phyloP scores from a whole-genome alignment of 23 tunicate genomes.

The Phallusia fumigata region DNA sequence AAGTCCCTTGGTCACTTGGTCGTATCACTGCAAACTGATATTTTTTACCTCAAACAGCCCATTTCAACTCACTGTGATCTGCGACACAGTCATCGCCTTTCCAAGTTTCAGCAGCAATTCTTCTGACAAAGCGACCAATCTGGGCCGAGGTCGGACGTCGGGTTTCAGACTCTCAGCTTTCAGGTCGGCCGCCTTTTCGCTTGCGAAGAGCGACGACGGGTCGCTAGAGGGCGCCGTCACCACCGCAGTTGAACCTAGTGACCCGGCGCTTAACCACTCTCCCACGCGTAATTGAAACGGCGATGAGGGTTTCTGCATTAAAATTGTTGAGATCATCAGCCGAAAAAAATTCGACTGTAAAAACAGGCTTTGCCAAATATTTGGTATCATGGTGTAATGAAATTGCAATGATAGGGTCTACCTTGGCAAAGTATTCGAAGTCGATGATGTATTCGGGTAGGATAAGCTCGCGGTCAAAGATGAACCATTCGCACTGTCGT shows the following conservation, averaged over 20 bases:
- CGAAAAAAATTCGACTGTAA: no score
- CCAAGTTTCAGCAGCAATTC: slow-evolving; percentile 84
- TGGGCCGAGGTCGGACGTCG: slow-evolving; percentile 60
- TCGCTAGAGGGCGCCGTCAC: slow-evolving; percentile 37
- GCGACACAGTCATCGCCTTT: slow-evolving; percentile 52
- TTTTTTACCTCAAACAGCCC: no score
- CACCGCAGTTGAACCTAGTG: slow-evolving; percentile 34
- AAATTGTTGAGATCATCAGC: background rate
- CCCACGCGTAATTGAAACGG: slow-evolving; percentile 67
- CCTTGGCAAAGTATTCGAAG: slow-evolving; percentile 85
- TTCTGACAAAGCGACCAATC: slow-evolving; percentile 68
- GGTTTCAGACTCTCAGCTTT: slow-evolving; percentile 50
- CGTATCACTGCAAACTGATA: no score
- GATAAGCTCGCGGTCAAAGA: slow-evolving; percentile 56
- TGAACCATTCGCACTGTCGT: slow-evolving; percentile 82
- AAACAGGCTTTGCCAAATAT: no score
- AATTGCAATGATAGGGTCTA: slow-evolving; percentile 8
- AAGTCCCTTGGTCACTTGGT: no score
- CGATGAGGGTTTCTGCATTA: slow-evolving; percentile 70
- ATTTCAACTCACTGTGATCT: slow-evolving; percentile 68
- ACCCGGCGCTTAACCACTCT: slow-evolving; percentile 55
- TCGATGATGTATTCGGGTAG: slow-evolving; percentile 93
- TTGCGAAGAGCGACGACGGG: slow-evolving; percentile 16
- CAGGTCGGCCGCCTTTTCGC: slow-evolving; percentile 48
- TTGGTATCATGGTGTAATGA: no score